These are phyloP conservation scores for Nasonia oneida DNA, from an alignment of 2,888 invertebrate species.

Conservation along the genomic window DNA sequence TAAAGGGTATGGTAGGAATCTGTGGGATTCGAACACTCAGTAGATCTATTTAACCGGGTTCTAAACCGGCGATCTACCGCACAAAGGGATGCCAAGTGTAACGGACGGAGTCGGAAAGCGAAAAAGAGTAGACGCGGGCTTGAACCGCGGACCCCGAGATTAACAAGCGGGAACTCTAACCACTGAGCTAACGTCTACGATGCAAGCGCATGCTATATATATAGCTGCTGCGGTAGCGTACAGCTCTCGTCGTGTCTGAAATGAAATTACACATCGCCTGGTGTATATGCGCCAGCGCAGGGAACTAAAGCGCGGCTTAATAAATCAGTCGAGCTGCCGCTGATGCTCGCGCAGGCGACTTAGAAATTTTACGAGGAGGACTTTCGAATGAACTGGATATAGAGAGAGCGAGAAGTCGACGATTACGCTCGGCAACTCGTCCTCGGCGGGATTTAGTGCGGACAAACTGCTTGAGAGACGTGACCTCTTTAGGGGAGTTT, in stretches of 20 bases:
- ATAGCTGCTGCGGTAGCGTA: too few species aligned
- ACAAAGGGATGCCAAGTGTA: too few species aligned
- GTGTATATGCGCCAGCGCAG: not conserved
- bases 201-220: too few species aligned
- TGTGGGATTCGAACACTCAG: too few species aligned
- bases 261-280: conserved; percentile 31
- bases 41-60: too few species aligned
- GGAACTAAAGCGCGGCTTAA: not conserved
- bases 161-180: too few species aligned
- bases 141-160: too few species aligned
- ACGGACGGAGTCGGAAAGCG: too few species aligned
- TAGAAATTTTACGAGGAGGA: conserved; percentile 24
- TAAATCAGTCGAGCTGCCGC: conserved; percentile 30
- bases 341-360: not conserved
- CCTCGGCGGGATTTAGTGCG: not conserved
- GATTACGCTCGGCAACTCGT: not conserved
- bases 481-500: not conserved
- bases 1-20: too few species aligned
- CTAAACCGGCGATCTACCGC: too few species aligned
- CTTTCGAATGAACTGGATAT: not conserved
- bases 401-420: not conserved
- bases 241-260: not conserved
- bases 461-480: not conserved
- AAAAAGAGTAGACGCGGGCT: too few species aligned
- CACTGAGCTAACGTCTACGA: too few species aligned